Evolutionary conservation across 2,113 vertebrate species (phyloP).

Genomic region (Perca schrenkii): DNA sequence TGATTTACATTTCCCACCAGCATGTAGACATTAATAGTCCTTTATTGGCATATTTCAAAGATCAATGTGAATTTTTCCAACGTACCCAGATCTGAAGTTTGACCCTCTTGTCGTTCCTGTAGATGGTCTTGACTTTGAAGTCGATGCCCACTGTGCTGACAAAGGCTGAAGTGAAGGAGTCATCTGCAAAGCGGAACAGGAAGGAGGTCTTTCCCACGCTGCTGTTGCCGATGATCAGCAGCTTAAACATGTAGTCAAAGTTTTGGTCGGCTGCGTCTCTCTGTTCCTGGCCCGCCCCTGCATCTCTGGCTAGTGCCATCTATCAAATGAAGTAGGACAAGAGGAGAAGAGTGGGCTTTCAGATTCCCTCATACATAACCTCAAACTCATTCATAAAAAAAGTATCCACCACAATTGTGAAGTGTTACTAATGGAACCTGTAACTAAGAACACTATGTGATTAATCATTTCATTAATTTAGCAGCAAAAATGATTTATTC

Average conservation of each 20-base stretch:
- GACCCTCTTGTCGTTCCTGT: conserved; percentile 90
- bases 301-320: conserved; percentile 89
- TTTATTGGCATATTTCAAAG: background rate
- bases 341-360: background rate
- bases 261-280: conserved; percentile 91
- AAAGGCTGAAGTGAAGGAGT: conserved; percentile 93
- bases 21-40: background rate
- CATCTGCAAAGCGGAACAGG: conserved; percentile 91
- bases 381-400: background rate
- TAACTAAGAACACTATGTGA: background rate
- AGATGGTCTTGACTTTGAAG: conserved; percentile 94
- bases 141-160: conserved; percentile 95
- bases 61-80: background rate
- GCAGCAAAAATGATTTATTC: background rate
- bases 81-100: conserved; percentile 96
- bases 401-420: background rate
- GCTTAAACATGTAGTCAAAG: conserved; percentile 96
- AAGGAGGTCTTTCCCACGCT: conserved; percentile 94
- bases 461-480: background rate
- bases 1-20: background rate
- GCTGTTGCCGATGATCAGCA: conserved; percentile 92
- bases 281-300: conserved; percentile 70
- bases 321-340: conserved; percentile 12
- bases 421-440: background rate
- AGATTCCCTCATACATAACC: background rate